These are phyloP conservation scores for Myrmecobius fasciatus DNA, from an alignment of 2,113 vertebrate species.

Conservation along the genomic window DNA sequence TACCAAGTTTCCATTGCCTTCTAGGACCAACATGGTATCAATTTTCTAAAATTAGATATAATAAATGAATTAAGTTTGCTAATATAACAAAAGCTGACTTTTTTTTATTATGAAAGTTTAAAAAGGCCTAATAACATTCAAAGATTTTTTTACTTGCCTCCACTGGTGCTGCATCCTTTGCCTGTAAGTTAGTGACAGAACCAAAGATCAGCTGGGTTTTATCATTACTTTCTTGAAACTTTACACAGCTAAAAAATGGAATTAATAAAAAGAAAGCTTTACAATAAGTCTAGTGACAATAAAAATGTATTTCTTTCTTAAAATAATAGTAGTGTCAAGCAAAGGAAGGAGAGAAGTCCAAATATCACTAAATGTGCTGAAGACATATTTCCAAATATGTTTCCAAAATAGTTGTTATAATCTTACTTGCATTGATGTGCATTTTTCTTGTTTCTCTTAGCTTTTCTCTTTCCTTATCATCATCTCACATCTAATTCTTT, in stretches of 20 bases:
- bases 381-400: background rate
- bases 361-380: no score
- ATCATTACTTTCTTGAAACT: conserved; percentile 96
- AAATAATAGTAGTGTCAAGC: background rate
- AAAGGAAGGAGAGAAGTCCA: background rate
- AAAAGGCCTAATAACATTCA: conserved; percentile 17
- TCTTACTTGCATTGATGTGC: no score
- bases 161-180: conserved; percentile 96
- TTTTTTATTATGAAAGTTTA: background rate
- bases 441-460: background rate
- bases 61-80: background rate
- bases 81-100: conserved; percentile 1
- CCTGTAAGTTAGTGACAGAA: conserved; percentile 90
- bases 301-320: background rate
- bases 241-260: conserved; percentile 90
- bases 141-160: conserved; percentile 82
- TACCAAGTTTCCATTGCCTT: conserved; percentile 93
- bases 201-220: conserved; percentile 94
- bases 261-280: conserved; percentile 9
- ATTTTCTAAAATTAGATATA: conserved; percentile 85
- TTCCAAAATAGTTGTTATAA: background rate
- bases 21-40: conserved; percentile 92
- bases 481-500: background rate
- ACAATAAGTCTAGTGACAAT: background rate
- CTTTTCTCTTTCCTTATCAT: background rate